Percentiles rank a stretch among this genome's conserved stretches.
phyloP scores from a whole-genome alignment of 2,797 vertebrate species.

The Holocentrus rufus region DNA sequence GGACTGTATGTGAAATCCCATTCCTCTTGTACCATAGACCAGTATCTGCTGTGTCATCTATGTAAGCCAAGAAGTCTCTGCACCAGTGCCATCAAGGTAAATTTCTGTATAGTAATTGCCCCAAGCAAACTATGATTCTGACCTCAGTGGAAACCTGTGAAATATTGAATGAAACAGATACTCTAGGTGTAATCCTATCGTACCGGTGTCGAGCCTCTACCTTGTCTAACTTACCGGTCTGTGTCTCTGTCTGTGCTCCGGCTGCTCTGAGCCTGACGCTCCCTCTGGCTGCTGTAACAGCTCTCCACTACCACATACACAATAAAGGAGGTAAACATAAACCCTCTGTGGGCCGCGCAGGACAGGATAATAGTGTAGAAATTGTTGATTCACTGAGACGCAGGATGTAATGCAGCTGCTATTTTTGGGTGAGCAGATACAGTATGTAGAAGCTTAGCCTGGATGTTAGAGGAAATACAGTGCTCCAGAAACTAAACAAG shows the following conservation, averaged over 20 bases:
- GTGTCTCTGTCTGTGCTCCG: conserved; percentile 27
- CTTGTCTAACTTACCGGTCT: conserved; percentile 61
- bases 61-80: not conserved
- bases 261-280: conserved; percentile 41
- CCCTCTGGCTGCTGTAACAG: conserved; percentile 38
- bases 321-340: conserved; percentile 21
- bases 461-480: not conserved
- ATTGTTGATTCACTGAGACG: too few relatives aligned
- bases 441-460: too few relatives aligned
- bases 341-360: too few relatives aligned
- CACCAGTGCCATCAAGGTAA: not conserved
- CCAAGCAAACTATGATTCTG: too few relatives aligned
- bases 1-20: not conserved
- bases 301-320: conserved; percentile 52
- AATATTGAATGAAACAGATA: not conserved
- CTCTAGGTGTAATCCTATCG: not conserved
- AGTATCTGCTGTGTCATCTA: conserved; percentile 10
- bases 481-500: not conserved
- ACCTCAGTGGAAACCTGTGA: not conserved
- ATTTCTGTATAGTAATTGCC: too few relatives aligned
- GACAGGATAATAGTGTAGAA: too few relatives aligned
- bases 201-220: not conserved
- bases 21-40: not conserved
- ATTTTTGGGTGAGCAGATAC: too few relatives aligned
- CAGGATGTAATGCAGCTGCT: too few relatives aligned